phyloP scores from a whole-genome alignment of 2,113 vertebrate species.

The Heterochromis multidens region DNA sequence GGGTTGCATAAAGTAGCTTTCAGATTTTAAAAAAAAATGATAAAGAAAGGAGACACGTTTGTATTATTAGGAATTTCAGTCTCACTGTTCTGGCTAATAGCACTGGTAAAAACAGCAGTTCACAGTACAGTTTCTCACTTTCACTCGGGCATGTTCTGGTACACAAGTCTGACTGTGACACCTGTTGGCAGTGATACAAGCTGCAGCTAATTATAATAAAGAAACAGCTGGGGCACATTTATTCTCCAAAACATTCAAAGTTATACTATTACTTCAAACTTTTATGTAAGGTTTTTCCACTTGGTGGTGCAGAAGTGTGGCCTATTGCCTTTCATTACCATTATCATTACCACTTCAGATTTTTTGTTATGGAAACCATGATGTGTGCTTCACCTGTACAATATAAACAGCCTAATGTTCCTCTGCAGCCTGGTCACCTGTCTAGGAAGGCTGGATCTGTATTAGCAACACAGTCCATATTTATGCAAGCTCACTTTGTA shows the following conservation, averaged over 20 bases:
- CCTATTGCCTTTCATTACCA: neutral
- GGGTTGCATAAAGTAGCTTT: neutral
- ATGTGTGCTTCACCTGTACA: neutral
- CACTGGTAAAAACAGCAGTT: neutral
- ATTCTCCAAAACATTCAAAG: neutral
- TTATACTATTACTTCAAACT: neutral
- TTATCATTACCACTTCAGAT: neutral
- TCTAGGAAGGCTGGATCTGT: neutral
- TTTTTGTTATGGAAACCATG: neutral
- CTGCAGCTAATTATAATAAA: too few relatives aligned
- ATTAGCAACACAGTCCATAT: neutral
- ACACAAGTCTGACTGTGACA: neutral
- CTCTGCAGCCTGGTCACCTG: neutral
- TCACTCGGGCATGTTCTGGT: neutral
- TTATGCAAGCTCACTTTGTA: neutral
- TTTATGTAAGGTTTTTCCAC: neutral
- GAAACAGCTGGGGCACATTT: too few relatives aligned
- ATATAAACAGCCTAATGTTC: neutral
- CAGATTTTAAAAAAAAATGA: neutral
- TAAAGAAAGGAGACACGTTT: neutral
- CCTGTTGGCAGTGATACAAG: neutral
- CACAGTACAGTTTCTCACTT: neutral
- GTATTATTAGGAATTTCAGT: neutral
- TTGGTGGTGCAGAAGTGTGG: neutral
- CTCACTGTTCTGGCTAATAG: neutral